Conservation (phyloP, 2,113 vertebrate species). For the Clarias batrachus region DNA sequence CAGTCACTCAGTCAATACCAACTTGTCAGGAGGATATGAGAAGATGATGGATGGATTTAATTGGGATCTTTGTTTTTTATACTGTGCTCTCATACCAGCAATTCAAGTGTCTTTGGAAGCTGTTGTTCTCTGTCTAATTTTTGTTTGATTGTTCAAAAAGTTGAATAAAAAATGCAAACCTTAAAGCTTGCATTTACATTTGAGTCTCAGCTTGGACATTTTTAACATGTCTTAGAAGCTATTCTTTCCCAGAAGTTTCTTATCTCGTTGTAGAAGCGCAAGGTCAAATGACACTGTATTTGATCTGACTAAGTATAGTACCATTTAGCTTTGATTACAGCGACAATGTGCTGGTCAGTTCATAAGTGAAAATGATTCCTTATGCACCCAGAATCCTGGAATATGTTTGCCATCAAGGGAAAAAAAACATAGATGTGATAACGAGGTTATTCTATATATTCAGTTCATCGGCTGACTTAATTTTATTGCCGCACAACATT, state of each 20-base stretch:
- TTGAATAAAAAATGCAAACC: background rate
- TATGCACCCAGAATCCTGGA: too few relatives aligned
- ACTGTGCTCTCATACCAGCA: background rate
- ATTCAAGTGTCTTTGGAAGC: background rate
- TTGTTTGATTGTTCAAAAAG: too few relatives aligned
- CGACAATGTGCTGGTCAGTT: too few relatives aligned
- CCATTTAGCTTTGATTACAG: too few relatives aligned
- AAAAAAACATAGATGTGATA: too few relatives aligned
- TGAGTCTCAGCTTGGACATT: background rate
- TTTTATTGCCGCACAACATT: too few relatives aligned
- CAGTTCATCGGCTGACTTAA: too few relatives aligned
- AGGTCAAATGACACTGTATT: background rate
- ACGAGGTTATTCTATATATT: too few relatives aligned
- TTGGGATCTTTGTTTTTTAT: background rate
- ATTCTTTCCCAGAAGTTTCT: background rate
- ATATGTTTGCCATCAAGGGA: too few relatives aligned
- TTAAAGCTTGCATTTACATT: background rate
- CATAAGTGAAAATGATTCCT: too few relatives aligned
- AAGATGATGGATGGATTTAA: constrained; percentile 42
- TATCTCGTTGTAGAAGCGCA: background rate
- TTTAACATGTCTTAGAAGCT: background rate
- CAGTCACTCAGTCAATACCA: constrained; percentile 36
- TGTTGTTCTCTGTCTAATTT: background rate
- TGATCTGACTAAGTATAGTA: background rate
- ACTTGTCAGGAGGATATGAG: constrained; percentile 8